Evolutionary conservation across 2,888 invertebrate species (phyloP), one percentile per base, ranked within the genome.

Genomic region (Dioctria rufipes): DNA sequence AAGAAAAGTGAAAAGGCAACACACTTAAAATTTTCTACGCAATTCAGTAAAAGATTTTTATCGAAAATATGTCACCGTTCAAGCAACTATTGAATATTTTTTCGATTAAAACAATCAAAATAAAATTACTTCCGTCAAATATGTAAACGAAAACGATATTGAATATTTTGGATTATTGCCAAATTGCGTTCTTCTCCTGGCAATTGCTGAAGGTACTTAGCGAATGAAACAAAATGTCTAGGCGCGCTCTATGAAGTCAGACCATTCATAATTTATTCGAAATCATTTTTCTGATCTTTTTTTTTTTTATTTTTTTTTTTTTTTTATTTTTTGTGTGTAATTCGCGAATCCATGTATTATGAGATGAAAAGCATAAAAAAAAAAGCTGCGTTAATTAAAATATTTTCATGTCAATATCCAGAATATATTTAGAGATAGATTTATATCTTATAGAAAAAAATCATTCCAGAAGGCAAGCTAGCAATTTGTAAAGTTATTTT

Each of bases 121-220:
- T 37, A 63, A 63, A 63, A 77, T 77, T 61, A 77, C 77, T 77
- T 77, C 77, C 77, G 77, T 25, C 25, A 42, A 61, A 77, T 11
- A 63, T 43, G 46, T 77, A 63, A 77, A 77, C 77, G 77, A 63
- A 77, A 75, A 61, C 75, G 61, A 75, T 75, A 75, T 75, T 75
- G 75, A 75, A 75, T 63, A 77, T 25, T 42, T 63, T 77, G 77
- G 77, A 46, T 4, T 5, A 11, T 3, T 63, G 77, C 77, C 77
- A 77, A 77, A 77, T 77, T 77, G 49, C 63, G 77, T 63, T 77
- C 63, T 49, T 39, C 73, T 58, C 40, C 63, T 77, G 77, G 77
- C 77, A 77, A 77, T 61, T 63, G 63, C 11, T 77, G 77, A 77
- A 49, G 77, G 77, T 77, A 77, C 77, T 77, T 77, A 77, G 46